phyloP scores from a whole-genome alignment of 2,113 vertebrate species.

The Brienomyrus longianalis region DNA sequence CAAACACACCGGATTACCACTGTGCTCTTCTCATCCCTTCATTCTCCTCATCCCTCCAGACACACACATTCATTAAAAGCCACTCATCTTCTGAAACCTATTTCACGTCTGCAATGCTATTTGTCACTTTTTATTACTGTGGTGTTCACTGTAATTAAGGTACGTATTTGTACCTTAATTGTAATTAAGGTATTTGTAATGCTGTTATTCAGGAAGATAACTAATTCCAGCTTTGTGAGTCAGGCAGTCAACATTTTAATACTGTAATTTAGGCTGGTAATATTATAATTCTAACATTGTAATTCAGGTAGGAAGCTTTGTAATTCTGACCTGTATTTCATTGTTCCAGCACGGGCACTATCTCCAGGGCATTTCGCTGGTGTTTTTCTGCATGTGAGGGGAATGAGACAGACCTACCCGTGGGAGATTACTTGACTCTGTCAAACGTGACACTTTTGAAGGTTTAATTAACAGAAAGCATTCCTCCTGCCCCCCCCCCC shows the following conservation, averaged over 20 bases:
- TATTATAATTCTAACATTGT: neutral
- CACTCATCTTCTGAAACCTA: neutral
- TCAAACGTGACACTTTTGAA: neutral
- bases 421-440: neutral
- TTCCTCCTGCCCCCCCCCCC: neutral
- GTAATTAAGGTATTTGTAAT: neutral
- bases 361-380: neutral
- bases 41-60: neutral
- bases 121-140: constrained; percentile 4
- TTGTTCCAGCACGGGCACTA: neutral
- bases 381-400: neutral
- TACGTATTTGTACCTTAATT: neutral
- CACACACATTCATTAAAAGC: neutral
- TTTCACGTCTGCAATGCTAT: neutral
- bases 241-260: neutral
- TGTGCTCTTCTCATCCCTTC: neutral
- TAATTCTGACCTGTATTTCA: neutral
- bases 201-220: neutral
- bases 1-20: neutral
- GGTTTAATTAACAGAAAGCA: neutral
- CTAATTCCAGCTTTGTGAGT: neutral
- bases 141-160: neutral
- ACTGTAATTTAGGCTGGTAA: neutral
- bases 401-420: neutral
- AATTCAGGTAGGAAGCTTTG: neutral